Evolutionary conservation across 2,888 invertebrate species (phyloP).

Genomic region (Lithophane semibrunnea): DNA sequence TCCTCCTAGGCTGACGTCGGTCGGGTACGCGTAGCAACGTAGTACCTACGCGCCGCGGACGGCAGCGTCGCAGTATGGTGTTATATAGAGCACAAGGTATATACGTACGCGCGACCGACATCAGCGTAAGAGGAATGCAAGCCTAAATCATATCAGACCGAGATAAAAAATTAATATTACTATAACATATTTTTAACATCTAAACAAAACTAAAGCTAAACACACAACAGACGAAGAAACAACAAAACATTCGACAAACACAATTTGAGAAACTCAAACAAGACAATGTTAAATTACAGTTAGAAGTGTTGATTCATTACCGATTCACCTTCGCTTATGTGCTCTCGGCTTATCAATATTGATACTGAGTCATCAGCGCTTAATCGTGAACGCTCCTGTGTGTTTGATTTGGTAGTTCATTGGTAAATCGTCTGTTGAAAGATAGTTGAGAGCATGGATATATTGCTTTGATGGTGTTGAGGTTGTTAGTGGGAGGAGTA

Average conservation of each 20-base stretch:
- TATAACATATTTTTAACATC: slow-evolving; percentile 1
- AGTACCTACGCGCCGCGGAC: too few relatives aligned
- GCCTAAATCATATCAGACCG: too few relatives aligned
- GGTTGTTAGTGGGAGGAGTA: too few relatives aligned
- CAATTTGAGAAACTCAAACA: slow-evolving; percentile 56
- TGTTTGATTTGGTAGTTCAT: slow-evolving; percentile 36
- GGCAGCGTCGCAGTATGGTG: too few relatives aligned
- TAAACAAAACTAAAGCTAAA: neutral
- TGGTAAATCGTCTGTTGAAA: slow-evolving; percentile 5
- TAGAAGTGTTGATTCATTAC: slow-evolving; percentile 53
- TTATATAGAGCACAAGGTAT: too few relatives aligned
- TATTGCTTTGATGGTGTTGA: slow-evolving; percentile 3
- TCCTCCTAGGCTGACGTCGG: too few relatives aligned
- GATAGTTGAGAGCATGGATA: neutral
- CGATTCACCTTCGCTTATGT: slow-evolving; percentile 54
- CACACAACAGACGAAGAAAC: slow-evolving; percentile 13
- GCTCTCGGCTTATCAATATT: slow-evolving; percentile 54
- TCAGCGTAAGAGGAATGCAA: too few relatives aligned
- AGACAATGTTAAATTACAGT: slow-evolving; percentile 51
- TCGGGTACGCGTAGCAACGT: too few relatives aligned
- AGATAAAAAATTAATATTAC: too few relatives aligned
- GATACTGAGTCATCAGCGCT: slow-evolving; percentile 47
- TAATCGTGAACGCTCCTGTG: slow-evolving; percentile 23
- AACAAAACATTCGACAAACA: slow-evolving; percentile 47
- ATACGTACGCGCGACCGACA: too few relatives aligned